phyloP scores from a whole-genome alignment of 2,113 vertebrate genomes.

The Cebidichthys violaceus region DNA sequence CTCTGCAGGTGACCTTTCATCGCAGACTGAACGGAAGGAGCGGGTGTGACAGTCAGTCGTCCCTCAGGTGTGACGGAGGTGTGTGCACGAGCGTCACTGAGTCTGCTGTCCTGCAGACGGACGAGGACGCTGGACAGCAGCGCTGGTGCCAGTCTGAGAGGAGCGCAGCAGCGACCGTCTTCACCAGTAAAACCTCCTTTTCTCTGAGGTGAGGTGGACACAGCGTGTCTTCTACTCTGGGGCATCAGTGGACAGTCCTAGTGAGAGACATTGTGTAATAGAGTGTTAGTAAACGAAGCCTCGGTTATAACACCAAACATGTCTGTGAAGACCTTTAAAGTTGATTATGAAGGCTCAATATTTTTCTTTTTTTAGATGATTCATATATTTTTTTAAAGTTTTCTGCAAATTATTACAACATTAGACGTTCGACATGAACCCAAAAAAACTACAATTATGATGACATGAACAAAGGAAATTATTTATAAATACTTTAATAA shows the following conservation, averaged over 20 bases:
- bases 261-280: no score
- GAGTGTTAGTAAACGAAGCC: neutral
- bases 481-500: no score
- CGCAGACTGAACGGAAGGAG: slow-evolving; percentile 65
- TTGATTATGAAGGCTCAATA: neutral
- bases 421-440: no score
- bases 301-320: neutral
- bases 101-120: slow-evolving; percentile 10
- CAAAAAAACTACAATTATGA: no score
- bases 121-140: slow-evolving; percentile 4
- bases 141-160: slow-evolving; percentile 77
- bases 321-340: neutral
- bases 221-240: neutral
- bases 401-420: no score
- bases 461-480: no score
- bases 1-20: slow-evolving; percentile 65
- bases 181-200: slow-evolving; percentile 10
- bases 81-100: slow-evolving; percentile 16
- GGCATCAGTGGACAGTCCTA: neutral
- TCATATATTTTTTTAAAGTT: neutral
- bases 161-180: slow-evolving; percentile 13
- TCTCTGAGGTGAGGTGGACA: slow-evolving; percentile 61
- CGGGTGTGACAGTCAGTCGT: slow-evolving; percentile 30
- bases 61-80: slow-evolving; percentile 23
- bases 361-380: neutral